A percentile compares a stretch with the other conserved stretches of the same genome.
Conservation (phyloP, 2,888 invertebrate species). For the Dryomyza anilis region DNA sequence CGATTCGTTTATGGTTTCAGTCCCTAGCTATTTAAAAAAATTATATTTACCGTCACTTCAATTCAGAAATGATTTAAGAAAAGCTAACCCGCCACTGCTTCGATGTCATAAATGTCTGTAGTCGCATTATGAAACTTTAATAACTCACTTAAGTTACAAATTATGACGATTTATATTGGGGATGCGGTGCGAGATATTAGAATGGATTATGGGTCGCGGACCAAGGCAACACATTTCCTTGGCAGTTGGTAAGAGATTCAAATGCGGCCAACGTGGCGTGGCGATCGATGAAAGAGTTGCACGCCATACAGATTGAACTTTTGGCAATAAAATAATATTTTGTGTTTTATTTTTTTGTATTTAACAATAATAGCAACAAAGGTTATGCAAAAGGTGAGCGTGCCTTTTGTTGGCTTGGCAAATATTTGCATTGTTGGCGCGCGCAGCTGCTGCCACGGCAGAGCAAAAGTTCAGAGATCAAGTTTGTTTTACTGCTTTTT, state of each 20-base stretch:
- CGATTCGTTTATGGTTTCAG: too few species aligned
- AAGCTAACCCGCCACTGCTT: too few species aligned
- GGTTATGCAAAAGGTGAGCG: constrained; percentile 9
- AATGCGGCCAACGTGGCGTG: neutral
- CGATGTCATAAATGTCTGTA: too few species aligned
- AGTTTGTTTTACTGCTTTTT: neutral
- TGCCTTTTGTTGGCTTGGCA: neutral
- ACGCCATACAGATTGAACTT: too few species aligned
- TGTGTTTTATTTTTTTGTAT: neutral
- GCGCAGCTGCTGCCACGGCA: neutral
- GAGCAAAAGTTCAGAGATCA: constrained; percentile 7
- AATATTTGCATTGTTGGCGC: constrained; percentile 15
- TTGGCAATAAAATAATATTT: neutral
- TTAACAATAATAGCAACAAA: constrained; percentile 3
- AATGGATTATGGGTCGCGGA: too few species aligned
- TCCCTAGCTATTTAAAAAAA: too few species aligned
- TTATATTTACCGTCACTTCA: too few species aligned
- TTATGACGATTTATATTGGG: neutral
- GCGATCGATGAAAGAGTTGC: neutral
- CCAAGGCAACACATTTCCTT: too few species aligned
- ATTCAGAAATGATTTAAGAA: too few species aligned
- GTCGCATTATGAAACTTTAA: constrained; percentile 15
- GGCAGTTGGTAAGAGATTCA: neutral
- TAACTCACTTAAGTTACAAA: constrained; percentile 22
- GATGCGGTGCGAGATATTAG: neutral